These are phyloP conservation scores for Bursaphelenchus okinawaensis DNA, from an alignment of 2,888 invertebrate species.

Conservation along the genomic window DNA sequence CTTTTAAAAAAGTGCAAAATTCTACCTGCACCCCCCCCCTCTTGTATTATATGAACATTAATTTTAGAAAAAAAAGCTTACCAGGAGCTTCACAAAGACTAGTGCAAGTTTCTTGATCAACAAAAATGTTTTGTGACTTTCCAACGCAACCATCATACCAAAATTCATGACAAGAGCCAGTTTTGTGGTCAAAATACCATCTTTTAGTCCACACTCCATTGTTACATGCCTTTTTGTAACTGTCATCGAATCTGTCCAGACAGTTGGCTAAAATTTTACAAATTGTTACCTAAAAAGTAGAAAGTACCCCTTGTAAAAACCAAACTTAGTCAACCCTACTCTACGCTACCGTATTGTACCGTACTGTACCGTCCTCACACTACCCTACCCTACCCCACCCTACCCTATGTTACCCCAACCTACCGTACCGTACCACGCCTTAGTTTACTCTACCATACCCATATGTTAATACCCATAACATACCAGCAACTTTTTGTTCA, in stretches of 20 bases:
- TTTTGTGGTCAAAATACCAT: slow-evolving; percentile 42
- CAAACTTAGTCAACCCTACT: too few relatives aligned
- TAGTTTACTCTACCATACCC: too few relatives aligned
- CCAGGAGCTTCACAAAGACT: slow-evolving; percentile 26
- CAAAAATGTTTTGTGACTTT: slow-evolving; percentile 47
- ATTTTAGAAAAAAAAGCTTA: slow-evolving; percentile 8
- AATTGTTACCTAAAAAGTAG: neutral
- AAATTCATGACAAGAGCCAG: slow-evolving; percentile 41
- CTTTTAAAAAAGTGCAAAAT: too few relatives aligned
- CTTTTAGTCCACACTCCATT: slow-evolving; percentile 44
- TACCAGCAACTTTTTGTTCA: slow-evolving; percentile 39
- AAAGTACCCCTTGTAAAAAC: neutral
- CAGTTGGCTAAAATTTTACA: slow-evolving; percentile 33
- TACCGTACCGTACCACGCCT: too few relatives aligned
- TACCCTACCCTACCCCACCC: too few relatives aligned
- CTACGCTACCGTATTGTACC: too few relatives aligned
- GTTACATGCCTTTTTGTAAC: slow-evolving; percentile 45
- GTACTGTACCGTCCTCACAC: too few relatives aligned
- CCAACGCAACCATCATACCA: slow-evolving; percentile 53
- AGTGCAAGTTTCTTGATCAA: slow-evolving; percentile 14
- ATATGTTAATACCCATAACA: too few relatives aligned
- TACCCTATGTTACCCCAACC: too few relatives aligned
- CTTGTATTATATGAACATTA: neutral
- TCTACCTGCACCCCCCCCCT: too few relatives aligned
- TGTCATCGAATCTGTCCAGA: slow-evolving; percentile 43